Evolutionary conservation across 2,888 invertebrate species (phyloP).

Genomic region (Microctonus hyperodae): DNA sequence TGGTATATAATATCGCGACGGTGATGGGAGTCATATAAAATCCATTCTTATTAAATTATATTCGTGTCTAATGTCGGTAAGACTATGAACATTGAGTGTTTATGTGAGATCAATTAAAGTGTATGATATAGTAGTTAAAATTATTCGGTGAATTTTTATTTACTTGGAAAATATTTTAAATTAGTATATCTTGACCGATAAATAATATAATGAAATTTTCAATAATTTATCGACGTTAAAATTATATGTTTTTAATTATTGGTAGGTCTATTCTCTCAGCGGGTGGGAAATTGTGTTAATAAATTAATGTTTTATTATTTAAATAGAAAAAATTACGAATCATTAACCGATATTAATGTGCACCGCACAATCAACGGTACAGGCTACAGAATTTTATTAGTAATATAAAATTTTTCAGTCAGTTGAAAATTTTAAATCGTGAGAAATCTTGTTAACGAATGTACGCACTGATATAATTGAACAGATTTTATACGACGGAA

Average conservation of each 20-base stretch:
- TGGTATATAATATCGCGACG: conserved; percentile 6
- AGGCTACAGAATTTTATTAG: not conserved
- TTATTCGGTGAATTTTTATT: not conserved
- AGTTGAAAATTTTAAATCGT: not conserved
- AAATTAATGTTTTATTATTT: not conserved
- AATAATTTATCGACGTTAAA: not conserved
- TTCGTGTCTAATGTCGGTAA: not conserved
- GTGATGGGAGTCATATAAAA: conserved; percentile 28
- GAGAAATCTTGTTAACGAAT: not conserved
- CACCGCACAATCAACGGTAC: too few species aligned
- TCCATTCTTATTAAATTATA: not conserved
- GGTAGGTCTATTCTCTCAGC: not conserved
- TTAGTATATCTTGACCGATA: not conserved
- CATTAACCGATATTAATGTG: not conserved
- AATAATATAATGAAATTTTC: not conserved
- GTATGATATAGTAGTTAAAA: too few species aligned
- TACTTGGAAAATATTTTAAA: not conserved
- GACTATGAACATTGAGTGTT: too few species aligned
- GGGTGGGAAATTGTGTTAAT: not conserved
- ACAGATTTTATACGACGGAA: not conserved
- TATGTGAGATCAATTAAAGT: too few species aligned
- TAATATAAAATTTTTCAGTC: not conserved
- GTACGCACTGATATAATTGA: not conserved
- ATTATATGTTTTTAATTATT: not conserved
- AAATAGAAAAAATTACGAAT: not conserved